Conservation (phyloP, 2,797 vertebrate species). For the Mormyrus hasselquistii region DNA sequence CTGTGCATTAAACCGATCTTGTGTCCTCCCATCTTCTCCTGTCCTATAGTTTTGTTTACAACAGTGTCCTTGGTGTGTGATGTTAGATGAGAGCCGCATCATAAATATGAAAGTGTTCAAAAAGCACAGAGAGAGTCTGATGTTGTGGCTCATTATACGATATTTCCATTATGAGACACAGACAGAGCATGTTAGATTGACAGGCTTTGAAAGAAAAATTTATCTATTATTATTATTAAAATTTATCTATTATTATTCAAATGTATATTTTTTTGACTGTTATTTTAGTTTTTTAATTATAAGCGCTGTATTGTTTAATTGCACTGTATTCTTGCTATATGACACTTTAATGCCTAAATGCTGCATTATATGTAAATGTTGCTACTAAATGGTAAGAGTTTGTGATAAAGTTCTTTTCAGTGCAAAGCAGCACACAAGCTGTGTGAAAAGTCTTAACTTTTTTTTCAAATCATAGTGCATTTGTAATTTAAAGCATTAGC, state of each 20-base stretch:
- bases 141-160: not conserved
- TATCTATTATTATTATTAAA: not conserved
- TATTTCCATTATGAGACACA: not conserved
- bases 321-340: not conserved
- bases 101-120: not conserved
- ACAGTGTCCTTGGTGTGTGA: not conserved
- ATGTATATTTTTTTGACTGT: not conserved
- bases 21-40: not conserved
- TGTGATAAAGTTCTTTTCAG: not conserved
- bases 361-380: not conserved
- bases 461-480: not conserved
- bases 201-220: not conserved
- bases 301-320: not conserved
- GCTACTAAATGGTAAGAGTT: not conserved
- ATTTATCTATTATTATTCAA: not conserved
- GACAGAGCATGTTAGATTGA: not conserved
- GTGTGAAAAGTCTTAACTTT: not conserved
- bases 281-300: not conserved
- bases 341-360: conserved; percentile 9
- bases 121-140: not conserved
- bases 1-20: not conserved
- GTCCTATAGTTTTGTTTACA: not conserved
- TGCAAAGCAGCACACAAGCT: not conserved
- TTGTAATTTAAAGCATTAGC: not conserved
- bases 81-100: not conserved